Percentiles rank a stretch among this genome's conserved stretches.
Evolutionary conservation across 2,888 invertebrate genomes (phyloP).

Genomic region (Heterodera filipjevi): DNA sequence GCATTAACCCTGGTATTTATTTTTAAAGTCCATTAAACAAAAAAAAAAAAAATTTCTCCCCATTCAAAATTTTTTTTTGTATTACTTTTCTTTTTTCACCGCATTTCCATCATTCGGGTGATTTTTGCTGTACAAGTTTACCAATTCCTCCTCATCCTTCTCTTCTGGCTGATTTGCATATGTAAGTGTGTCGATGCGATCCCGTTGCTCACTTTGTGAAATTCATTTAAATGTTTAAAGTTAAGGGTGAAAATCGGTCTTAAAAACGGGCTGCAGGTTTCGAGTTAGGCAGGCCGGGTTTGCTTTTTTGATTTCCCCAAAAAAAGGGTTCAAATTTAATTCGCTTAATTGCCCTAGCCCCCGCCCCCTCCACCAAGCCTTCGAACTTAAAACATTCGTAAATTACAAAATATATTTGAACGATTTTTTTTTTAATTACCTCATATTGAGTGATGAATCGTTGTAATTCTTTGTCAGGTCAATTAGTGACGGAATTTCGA

Average conservation of each 20-base stretch:
- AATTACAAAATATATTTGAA: background rate
- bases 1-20: no score
- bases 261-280: no score
- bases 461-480: background rate
- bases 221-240: background rate
- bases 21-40: no score
- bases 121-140: background rate
- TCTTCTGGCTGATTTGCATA: background rate
- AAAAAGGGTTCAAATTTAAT: no score
- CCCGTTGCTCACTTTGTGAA: background rate
- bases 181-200: slow-evolving; percentile 9
- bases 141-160: background rate
- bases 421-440: background rate
- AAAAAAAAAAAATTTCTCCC: background rate
- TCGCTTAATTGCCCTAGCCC: no score
- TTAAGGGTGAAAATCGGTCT: no score
- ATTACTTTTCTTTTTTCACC: background rate
- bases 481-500: background rate
- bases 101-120: background rate
- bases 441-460: background rate
- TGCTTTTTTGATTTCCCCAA: no score
- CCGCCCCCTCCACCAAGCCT: no score
- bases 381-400: no score
- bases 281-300: no score
- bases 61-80: background rate